A percentile compares a stretch with the other conserved stretches of the same genome.
These are phyloP conservation scores for Pongo pygmaeus DNA, from an alignment of 2,113 vertebrate genomes.

Conservation along the genomic window DNA sequence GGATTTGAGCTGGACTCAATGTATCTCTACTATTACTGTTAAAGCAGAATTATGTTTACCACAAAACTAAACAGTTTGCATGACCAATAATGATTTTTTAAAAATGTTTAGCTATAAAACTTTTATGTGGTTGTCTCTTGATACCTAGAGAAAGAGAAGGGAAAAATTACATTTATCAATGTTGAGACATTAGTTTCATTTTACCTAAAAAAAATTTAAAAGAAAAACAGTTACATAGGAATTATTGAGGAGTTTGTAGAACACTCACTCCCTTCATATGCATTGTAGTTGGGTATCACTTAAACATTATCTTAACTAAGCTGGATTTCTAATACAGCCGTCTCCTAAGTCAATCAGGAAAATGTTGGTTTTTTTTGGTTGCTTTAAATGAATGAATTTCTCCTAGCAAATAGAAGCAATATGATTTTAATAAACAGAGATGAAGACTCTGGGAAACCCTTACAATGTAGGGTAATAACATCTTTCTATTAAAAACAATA, in stretches of 20 bases:
- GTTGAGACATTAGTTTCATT: slow-evolving; percentile 38
- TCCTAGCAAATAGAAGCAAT: slow-evolving; percentile 55
- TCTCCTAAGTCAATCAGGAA: slow-evolving; percentile 41
- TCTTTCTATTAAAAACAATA: slow-evolving; percentile 54
- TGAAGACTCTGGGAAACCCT: slow-evolving; percentile 63
- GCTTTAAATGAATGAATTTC: slow-evolving; percentile 59
- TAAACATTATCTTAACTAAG: not conserved
- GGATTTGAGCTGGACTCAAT: not conserved
- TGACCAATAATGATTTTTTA: not conserved
- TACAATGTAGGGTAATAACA: slow-evolving; percentile 1
- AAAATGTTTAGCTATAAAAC: slow-evolving; percentile 21
- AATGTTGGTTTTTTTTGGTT: slow-evolving; percentile 36
- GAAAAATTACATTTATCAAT: not conserved
- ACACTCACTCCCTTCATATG: no score
- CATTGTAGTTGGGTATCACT: not conserved
- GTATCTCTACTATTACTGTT: not conserved
- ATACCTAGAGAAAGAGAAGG: slow-evolving; percentile 31
- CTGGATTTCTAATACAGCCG: not conserved
- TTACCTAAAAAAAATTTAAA: not conserved
- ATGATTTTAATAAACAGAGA: slow-evolving; percentile 52
- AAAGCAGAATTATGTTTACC: not conserved
- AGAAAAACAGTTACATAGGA: not conserved
- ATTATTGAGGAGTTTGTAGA: not conserved
- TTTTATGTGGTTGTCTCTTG: slow-evolving; percentile 3
- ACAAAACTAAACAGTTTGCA: slow-evolving; percentile 12